A percentile compares a stretch with the other conserved stretches of the same genome.
These are phyloP conservation scores for Gorsachius magnificus DNA, from an alignment of 2,797 vertebrate species.

Conservation along the genomic window DNA sequence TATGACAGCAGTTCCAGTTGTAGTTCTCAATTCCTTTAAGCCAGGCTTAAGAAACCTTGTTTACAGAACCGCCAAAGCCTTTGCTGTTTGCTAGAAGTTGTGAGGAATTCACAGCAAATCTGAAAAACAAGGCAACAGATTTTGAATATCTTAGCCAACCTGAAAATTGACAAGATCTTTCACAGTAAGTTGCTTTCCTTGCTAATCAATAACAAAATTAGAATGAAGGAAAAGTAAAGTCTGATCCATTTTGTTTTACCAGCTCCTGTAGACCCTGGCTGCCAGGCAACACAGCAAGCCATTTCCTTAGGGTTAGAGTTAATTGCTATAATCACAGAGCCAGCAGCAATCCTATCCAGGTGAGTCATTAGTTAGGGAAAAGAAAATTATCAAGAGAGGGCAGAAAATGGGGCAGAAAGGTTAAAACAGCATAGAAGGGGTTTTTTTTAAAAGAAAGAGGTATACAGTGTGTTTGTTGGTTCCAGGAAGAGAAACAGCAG, in stretches of 20 bases:
- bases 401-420: not conserved
- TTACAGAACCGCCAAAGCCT: not conserved
- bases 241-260: constrained; percentile 26
- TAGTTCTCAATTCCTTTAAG: not conserved
- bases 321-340: constrained; percentile 68
- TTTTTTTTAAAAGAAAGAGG: not conserved
- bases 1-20: not conserved
- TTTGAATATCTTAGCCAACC: constrained; percentile 33
- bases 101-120: not conserved
- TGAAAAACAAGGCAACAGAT: not conserved
- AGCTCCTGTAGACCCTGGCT: constrained; percentile 19
- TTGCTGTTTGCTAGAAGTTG: not conserved
- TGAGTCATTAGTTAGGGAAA: constrained; percentile 62
- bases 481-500: constrained; percentile 37
- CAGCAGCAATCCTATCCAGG: constrained; percentile 62
- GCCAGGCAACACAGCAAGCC: constrained; percentile 30
- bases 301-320: constrained; percentile 58
- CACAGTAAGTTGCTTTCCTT: constrained; percentile 13
- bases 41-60: not conserved
- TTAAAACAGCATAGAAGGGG: constrained; percentile 48
- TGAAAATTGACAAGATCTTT: not conserved
- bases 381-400: constrained; percentile 30
- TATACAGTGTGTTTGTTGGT: constrained; percentile 1
- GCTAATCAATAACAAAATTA: constrained; percentile 56
- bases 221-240: constrained; percentile 33